These are phyloP conservation scores for Protobothrops flavoviridis DNA, from an alignment of 2,113 vertebrate genomes.

Conservation along the genomic window DNA sequence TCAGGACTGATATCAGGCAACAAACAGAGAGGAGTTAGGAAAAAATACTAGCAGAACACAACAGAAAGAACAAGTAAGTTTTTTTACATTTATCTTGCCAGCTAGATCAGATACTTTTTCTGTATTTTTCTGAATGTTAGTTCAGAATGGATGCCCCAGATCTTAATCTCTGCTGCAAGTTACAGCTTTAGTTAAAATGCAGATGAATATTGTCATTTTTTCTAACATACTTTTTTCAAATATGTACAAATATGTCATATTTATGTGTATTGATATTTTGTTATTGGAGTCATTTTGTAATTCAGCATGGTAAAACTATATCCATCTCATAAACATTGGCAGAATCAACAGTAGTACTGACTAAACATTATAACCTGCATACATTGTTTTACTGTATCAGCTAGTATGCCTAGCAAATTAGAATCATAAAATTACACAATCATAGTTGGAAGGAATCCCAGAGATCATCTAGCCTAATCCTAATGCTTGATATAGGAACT, in stretches of 20 bases:
- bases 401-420: neutral
- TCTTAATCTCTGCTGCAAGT: neutral
- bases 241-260: neutral
- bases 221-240: neutral
- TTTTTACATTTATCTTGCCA: slow-evolving; percentile 24
- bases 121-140: neutral
- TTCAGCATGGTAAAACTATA: neutral
- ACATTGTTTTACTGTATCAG: neutral
- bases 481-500: neutral
- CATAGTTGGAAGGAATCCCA: neutral
- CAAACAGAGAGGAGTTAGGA: slow-evolving; percentile 38
- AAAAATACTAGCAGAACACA: slow-evolving; percentile 24
- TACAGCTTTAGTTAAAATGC: slow-evolving; percentile 9
- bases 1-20: slow-evolving; percentile 21
- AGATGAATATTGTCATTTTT: neutral
- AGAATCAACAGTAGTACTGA: neutral
- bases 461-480: neutral
- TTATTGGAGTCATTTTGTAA: neutral
- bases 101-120: neutral
- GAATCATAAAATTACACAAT: neutral
- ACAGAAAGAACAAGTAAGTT: slow-evolving; percentile 49
- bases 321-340: neutral
- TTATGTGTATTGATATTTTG: neutral
- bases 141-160: neutral
- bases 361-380: neutral